These are phyloP conservation scores for Myanophis thanlyinensis DNA, from an alignment of 2,113 vertebrate genomes.

Conservation along the genomic window DNA sequence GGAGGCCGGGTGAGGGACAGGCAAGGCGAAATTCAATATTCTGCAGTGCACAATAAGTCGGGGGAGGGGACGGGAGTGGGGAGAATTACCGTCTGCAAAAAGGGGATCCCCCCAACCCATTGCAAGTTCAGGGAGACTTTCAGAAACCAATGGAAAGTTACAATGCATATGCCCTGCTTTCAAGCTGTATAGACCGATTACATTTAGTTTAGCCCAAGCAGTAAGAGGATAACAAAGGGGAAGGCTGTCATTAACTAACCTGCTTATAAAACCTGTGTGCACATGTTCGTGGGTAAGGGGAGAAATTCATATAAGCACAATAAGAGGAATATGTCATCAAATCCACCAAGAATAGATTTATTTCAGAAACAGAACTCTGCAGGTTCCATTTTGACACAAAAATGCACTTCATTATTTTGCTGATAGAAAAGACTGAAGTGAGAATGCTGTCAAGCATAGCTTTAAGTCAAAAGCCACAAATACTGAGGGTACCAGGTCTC, in stretches of 20 bases:
- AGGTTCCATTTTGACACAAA: neutral
- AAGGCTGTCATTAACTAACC: constrained; percentile 53
- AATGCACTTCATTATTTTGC: constrained; percentile 25
- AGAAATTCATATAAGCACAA: constrained; percentile 43
- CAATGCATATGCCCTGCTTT: constrained; percentile 58
- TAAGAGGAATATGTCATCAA: constrained; percentile 5
- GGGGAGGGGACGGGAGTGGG: fast-evolving
- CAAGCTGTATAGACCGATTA: constrained; percentile 31
- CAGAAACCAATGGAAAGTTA: neutral
- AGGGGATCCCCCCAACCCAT: fast-evolving
- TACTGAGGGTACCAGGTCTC: neutral
- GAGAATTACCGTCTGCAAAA: neutral
- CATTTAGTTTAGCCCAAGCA: constrained; percentile 45
- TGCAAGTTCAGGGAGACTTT: neutral
- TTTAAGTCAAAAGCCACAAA: neutral
- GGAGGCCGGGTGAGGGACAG: neutral
- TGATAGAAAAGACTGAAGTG: neutral
- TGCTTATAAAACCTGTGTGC: constrained; percentile 1
- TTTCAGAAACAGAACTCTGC: neutral
- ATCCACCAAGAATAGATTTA: constrained; percentile 30
- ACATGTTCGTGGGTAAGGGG: neutral
- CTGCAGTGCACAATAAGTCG: neutral
- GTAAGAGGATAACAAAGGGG: constrained; percentile 51
- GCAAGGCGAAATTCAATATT: neutral
- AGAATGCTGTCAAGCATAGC: neutral